Base-by-base conservation (phyloP, 2,888 invertebrate genomes). In the Physocephala rufipes region DNA sequence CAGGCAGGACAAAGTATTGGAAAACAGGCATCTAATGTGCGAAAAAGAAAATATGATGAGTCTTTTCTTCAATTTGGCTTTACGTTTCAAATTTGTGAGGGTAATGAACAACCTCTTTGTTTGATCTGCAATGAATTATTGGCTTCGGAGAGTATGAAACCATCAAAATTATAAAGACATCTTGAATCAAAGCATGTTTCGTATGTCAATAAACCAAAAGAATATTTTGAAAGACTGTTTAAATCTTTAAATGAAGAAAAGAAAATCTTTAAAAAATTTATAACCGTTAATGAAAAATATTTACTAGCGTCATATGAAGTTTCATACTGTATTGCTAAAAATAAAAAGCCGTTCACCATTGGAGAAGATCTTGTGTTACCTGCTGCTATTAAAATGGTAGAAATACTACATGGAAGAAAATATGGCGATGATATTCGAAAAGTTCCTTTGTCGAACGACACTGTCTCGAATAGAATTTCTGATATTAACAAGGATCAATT, bases 321-420 rank as follows among this genome's bases (percentile, higher is more conserved):
- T 63, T 63, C 62, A 43, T 30, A 47, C 24, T 61, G 61, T 61
- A 61, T 24, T 61, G 68, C 59, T 59, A 45, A 59, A 58, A 59
- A 58, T 45, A 68, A 68, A 28, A 68, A 68, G 45, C 47, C 68
- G 24, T 59, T 59, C 59, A 68, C 43, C 59, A 59, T 59, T 59
- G 68, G 58, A 59, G 68, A 58, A 58, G 68, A 68, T 45, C 19
- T 43, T 19, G 61, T 62, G 36, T 30, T 55, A 53, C 67, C 55
- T 26, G 67, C 55, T 55, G 67, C 53, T 53, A 30, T 67, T 16
- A 53, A 28, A 67, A 55, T 55, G 67, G 55, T 30, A 53, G 53
- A 67, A 30, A 67, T 53, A 55, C 28, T 67, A 28, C 30, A 55
- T 53, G 53, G 67, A 28, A 28, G 30, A 53, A 36, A 53, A 51